Percentiles rank a stretch among this genome's conserved stretches.
Evolutionary conservation across 2,113 vertebrate genomes (phyloP).

Genomic region (Diadophis punctatus): DNA sequence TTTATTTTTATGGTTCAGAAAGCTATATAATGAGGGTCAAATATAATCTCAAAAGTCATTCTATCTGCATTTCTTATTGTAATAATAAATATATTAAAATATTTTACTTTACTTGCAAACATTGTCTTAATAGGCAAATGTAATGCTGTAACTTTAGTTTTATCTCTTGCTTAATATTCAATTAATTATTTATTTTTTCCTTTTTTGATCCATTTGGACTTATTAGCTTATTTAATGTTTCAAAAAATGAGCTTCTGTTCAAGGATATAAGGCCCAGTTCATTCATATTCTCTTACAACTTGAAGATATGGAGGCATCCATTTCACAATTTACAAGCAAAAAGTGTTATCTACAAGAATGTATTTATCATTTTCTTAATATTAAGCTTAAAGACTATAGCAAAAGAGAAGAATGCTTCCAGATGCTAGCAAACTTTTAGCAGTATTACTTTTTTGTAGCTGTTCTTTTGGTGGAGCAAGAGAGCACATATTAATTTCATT

Average conservation of each 20-base stretch:
- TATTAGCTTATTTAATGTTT: slow-evolving; percentile 59
- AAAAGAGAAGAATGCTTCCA: slow-evolving; percentile 27
- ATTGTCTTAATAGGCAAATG: slow-evolving; percentile 63
- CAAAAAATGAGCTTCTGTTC: slow-evolving; percentile 84
- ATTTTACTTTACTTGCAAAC: slow-evolving; percentile 57
- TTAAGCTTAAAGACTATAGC: slow-evolving; percentile 37
- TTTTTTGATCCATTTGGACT: slow-evolving; percentile 65
- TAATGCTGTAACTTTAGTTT: slow-evolving; percentile 70
- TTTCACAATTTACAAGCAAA: slow-evolving; percentile 66
- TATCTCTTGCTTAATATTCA: slow-evolving; percentile 68
- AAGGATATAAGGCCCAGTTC: slow-evolving; percentile 95
- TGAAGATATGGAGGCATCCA: slow-evolving; percentile 61
- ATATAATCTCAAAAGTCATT: slow-evolving; percentile 48
- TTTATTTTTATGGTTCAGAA: slow-evolving; percentile 44
- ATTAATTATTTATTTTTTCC: slow-evolving; percentile 73
- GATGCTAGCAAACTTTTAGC: slow-evolving; percentile 42
- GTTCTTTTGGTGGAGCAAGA: slow-evolving; percentile 18
- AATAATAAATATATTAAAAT: slow-evolving; percentile 47
- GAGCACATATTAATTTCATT: slow-evolving; percentile 2
- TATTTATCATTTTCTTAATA: slow-evolving; percentile 59
- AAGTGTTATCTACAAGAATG: slow-evolving; percentile 57
- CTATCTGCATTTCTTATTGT: slow-evolving; percentile 23
- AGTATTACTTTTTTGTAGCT: slow-evolving; percentile 7
- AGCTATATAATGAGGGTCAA: slow-evolving; percentile 69
- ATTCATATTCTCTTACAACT: slow-evolving; percentile 56